Conservation (phyloP, 2,113 vertebrate species). For the Clarias magur region DNA sequence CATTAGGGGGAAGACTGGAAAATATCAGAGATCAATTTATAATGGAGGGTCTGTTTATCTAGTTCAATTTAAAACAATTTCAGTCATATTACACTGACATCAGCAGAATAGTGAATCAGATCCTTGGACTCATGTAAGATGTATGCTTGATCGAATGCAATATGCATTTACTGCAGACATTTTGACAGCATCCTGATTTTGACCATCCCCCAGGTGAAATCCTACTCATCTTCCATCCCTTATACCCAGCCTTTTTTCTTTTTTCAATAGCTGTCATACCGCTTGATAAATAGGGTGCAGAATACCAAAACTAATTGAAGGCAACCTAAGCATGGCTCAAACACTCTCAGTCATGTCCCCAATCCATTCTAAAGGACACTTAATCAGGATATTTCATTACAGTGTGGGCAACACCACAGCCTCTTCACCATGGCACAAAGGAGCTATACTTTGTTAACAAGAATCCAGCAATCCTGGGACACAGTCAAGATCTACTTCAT, state of each 20-base stretch:
- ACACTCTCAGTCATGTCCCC: neutral
- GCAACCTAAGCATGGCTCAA: constrained; percentile 7
- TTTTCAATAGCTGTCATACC: neutral
- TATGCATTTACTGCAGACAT: neutral
- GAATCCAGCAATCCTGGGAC: neutral
- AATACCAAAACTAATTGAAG: constrained; percentile 35
- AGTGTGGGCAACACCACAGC: neutral
- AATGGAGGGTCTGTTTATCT: neutral
- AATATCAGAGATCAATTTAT: neutral
- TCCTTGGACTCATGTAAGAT: neutral
- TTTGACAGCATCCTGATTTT: neutral
- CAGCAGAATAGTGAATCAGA: neutral
- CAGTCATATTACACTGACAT: neutral
- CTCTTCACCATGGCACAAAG: neutral
- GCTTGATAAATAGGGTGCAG: constrained; percentile 6
- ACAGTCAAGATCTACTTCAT: constrained; percentile 9
- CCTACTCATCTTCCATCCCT: neutral
- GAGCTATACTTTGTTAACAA: neutral
- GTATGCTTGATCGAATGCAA: neutral
- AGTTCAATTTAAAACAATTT: neutral
- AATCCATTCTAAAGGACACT: constrained; percentile 29
- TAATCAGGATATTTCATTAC: constrained; percentile 36
- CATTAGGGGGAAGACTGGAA: neutral
- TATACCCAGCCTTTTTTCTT: neutral
- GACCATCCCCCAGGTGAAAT: neutral